Percentiles rank a stretch among this genome's conserved stretches.
These are phyloP conservation scores for Drosophila sordidula DNA, from an alignment of 2,888 invertebrate genomes.

Conservation along the genomic window DNA sequence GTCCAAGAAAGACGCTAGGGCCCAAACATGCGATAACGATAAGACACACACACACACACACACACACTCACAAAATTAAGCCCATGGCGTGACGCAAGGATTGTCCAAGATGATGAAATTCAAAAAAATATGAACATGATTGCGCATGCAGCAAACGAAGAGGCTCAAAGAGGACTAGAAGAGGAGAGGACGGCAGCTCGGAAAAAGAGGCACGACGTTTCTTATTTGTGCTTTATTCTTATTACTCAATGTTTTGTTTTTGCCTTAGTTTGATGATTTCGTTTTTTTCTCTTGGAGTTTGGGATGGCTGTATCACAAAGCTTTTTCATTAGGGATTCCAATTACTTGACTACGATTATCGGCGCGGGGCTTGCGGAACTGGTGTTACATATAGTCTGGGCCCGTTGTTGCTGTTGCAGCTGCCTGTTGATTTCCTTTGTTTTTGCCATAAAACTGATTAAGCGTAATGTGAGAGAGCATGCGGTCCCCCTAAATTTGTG, in stretches of 20 bases:
- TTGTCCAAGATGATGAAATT: constrained; percentile 71
- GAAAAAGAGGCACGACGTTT: constrained; percentile 74
- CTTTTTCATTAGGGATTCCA: constrained; percentile 66
- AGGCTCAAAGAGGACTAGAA: constrained; percentile 9
- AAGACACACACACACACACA: not conserved
- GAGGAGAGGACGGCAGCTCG: constrained; percentile 15
- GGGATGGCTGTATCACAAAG: constrained; percentile 45
- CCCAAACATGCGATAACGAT: constrained; percentile 28
- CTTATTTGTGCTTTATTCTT: constrained; percentile 51
- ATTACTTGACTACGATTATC: constrained; percentile 52
- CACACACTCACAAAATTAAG: not conserved
- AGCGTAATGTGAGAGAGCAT: constrained; percentile 70
- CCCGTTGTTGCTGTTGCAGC: constrained; percentile 23
- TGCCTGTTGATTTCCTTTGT: constrained; percentile 52
- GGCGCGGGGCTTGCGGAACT: not conserved
- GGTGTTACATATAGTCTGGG: constrained; percentile 5
- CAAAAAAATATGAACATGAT: constrained; percentile 58
- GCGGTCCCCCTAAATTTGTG: not conserved
- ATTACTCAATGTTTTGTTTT: not conserved
- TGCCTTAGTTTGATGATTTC: constrained; percentile 14
- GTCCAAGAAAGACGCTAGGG: constrained; percentile 23
- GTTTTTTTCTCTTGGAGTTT: constrained; percentile 16
- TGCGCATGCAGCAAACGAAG: constrained; percentile 60
- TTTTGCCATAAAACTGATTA: constrained; percentile 60
- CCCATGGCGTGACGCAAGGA: constrained; percentile 49